Base-by-base conservation (phyloP, 2,113 vertebrate genomes). In the Lepisosteus oculatus region DNA sequence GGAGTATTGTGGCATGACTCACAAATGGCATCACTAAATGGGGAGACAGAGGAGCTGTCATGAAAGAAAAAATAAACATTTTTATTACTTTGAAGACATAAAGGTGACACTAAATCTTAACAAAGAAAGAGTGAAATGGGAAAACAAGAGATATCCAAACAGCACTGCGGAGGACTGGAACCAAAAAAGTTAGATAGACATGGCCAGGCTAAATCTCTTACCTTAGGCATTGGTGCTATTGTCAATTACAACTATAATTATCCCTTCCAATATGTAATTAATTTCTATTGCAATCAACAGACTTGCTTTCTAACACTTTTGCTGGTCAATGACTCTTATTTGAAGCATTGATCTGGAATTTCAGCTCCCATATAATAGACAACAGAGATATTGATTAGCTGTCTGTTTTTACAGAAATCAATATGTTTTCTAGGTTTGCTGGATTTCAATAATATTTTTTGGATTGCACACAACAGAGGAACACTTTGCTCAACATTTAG, bases 361-460 rank as follows among this genome's bases (percentile, higher is more conserved):
- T 71, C 80, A 76, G 88, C 79, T 74, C 78, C 78, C 76, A 80
- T 76, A 61, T 80, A 83, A 82, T 85, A 86, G 85, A 87, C 85
- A 29, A 89, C 81, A 81, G 80, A 77, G 69, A 57, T 76, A 90
- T 90, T 72, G 88, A 92, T 89, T 88, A 86, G 81, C 87, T 89
- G 88, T 90, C 88, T 77, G 74, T 81, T 83, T 79, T 79, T 70
- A 64, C 41, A 75, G n/a, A 55, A 80, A 89, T 92, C 88, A 78
- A 90, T 92, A 83, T 77, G 86, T 87, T 90, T 91, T 89, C 84
- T 83, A 76, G 74, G 81, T 87, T 87, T 87, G 85, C 85, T 77
- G 78, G 64, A 83, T 77, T 83, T 80, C 84, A 87, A 85, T 90
- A 83, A 83, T 85, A 83, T 86, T 84, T 84, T 90, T 29, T 29